Evolutionary conservation across 2,113 vertebrate species (phyloP), one percentile per base, ranked within the genome.

Genomic region (Astatotilapia flaviijosephi): DNA sequence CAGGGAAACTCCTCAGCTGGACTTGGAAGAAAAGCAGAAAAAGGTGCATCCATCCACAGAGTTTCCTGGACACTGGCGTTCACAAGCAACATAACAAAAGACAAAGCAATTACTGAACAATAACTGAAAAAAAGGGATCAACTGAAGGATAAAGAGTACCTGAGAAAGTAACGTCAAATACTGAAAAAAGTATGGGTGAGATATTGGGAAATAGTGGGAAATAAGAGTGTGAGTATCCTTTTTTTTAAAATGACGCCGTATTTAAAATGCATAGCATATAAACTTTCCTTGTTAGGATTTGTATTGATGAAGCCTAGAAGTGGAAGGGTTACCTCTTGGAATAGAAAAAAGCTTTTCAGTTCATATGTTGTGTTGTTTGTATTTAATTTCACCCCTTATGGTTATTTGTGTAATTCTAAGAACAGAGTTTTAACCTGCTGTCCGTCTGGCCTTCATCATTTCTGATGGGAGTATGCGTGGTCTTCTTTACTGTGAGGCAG

Each of bases 211-310:
- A 62, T 12, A 62, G 4, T 62, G 15, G 1, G 40, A 73, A 73
- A 33, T 33, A 73, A 17, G 56, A 9, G 21, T 6, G n/a, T 26
- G 9, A 47, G 40, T 17, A 75, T 45, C 40, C 14, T 28, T 75
- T 17, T 4, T 5, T 73, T 1, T 0, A 2, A 6, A 6, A 47
- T 47, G 42, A 28, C 2, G 2, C 4, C 0, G 2, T 26, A 28
- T 75, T 31, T 19, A 49, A 75, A 28, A 47, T 75, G 15, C 70
- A n/a, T 0, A 62, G 58, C 31, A 62, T 62, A 35, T n/a, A 75
- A 19, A 47, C 68, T 70, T 70, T 45, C 17, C 37, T 17, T 47
- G 40, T 73, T 75, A 45, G 14, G 42, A 17, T 47, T 75, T 73
- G 68, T 17, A 17, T 0, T 45, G 7, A 45, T 45, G 37, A 42